These are phyloP conservation scores for Caenorhabditis sp. DNA, from an alignment of 2,888 invertebrate species.

Conservation along the genomic window DNA sequence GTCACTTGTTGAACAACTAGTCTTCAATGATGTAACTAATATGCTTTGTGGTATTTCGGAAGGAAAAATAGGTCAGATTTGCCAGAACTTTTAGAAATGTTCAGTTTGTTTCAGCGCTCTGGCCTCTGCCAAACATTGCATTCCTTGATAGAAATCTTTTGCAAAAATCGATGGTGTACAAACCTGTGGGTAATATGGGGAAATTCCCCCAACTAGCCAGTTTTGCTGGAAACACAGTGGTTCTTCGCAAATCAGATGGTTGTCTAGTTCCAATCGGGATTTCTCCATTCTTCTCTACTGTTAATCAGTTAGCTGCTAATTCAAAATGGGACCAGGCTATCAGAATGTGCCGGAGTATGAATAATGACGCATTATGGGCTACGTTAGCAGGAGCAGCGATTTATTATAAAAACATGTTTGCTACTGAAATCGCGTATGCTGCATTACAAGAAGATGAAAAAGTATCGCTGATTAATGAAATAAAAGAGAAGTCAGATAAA, in stretches of 20 bases:
- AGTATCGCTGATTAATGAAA: slow-evolving; percentile 68
- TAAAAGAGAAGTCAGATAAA: slow-evolving; percentile 59
- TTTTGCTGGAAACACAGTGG: slow-evolving; percentile 77
- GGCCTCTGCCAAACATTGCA: slow-evolving; percentile 82
- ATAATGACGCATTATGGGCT: slow-evolving; percentile 81
- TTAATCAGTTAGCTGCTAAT: slow-evolving; percentile 73
- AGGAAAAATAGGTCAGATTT: slow-evolving; percentile 75
- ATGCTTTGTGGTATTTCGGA: slow-evolving; percentile 76
- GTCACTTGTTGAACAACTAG: slow-evolving; percentile 78
- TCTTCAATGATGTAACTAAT: slow-evolving; percentile 82
- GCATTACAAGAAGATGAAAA: slow-evolving; percentile 80
- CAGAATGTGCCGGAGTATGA: slow-evolving; percentile 80
- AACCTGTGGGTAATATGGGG: slow-evolving; percentile 72
- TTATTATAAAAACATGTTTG: slow-evolving; percentile 83
- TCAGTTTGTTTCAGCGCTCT: slow-evolving; percentile 75
- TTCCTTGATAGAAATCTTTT: slow-evolving; percentile 81
- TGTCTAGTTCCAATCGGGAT: slow-evolving; percentile 81
- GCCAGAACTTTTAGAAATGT: not conserved
- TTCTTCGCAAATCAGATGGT: slow-evolving; percentile 87
- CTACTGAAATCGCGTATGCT: slow-evolving; percentile 94
- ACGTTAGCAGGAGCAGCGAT: slow-evolving; percentile 90
- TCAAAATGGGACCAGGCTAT: slow-evolving; percentile 86
- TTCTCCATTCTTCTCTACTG: slow-evolving; percentile 78
- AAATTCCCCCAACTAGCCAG: slow-evolving; percentile 60
- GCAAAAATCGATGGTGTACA: slow-evolving; percentile 75